Evolutionary conservation across 2,797 vertebrate genomes (phyloP).

Genomic region (Spondyliosoma cantharus): DNA sequence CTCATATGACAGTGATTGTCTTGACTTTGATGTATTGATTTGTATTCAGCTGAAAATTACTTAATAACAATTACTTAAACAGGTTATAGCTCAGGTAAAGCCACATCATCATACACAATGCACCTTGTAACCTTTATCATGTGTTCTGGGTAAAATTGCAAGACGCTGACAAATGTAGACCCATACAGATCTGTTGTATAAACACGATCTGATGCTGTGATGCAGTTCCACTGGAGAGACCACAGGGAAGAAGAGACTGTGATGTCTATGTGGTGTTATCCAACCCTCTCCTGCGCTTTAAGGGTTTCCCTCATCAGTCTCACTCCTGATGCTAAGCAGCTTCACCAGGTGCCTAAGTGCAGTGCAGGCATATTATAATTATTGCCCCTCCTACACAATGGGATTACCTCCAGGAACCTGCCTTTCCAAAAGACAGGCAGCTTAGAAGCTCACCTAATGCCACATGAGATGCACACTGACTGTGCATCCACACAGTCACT

Average conservation of each 20-base stretch:
- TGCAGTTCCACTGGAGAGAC: constrained; percentile 2
- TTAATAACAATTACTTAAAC: no score
- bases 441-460: constrained; percentile 72
- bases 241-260: constrained; percentile 4
- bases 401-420: constrained; percentile 75
- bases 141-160: neutral
- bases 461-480: constrained; percentile 32
- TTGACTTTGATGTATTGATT: no score
- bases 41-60: no score
- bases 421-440: constrained; percentile 62
- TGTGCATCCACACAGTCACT: neutral
- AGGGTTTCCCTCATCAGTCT: constrained; percentile 39
- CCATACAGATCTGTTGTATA: neutral
- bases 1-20: no score
- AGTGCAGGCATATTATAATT: constrained; percentile 72
- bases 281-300: constrained; percentile 3
- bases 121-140: neutral
- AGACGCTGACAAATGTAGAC: neutral
- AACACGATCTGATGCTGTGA: neutral
- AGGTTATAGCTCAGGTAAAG: neutral
- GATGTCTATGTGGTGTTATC: constrained; percentile 16
- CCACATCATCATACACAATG: neutral
- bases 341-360: constrained; percentile 67
- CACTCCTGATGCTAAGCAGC: constrained; percentile 59
- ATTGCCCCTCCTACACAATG: constrained; percentile 63